phyloP scores from a whole-genome alignment of 35 echinoderm and acorn worm genomes.

The Apostichopus japonicus region DNA sequence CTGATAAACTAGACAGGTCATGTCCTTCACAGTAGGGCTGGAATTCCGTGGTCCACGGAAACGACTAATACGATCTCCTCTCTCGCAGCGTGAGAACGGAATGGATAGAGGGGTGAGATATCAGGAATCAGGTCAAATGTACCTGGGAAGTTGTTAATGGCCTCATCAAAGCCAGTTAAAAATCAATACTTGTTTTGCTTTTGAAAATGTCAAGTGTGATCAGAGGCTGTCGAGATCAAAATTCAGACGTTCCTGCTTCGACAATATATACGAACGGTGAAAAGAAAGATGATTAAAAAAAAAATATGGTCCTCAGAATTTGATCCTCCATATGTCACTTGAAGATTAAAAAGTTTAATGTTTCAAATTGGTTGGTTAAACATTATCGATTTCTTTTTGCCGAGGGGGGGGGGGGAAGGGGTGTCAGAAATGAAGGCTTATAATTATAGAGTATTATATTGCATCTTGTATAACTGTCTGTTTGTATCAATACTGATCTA shows the following conservation, averaged over 20 bases:
- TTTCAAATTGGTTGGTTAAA: neutral
- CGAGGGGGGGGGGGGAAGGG: neutral
- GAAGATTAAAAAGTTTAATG: neutral
- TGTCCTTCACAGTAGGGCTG: slow-evolving; percentile 17
- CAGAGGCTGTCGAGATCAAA: neutral
- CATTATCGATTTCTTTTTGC: neutral
- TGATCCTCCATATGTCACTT: neutral
- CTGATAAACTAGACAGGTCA: neutral
- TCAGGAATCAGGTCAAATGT: slow-evolving; percentile 23
- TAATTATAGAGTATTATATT: no score
- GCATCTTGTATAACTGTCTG: neutral
- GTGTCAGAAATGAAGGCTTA: neutral
- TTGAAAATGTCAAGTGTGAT: neutral
- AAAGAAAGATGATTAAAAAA: neutral
- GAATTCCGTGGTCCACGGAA: slow-evolving; percentile 32
- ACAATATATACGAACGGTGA: no score
- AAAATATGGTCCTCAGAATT: neutral
- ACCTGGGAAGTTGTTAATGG: slow-evolving; percentile 23
- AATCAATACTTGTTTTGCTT: neutral
- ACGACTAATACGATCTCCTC: slow-evolving; percentile 26
- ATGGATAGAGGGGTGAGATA: neutral
- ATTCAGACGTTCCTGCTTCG: no score
- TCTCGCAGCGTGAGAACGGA: neutral
- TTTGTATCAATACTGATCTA: neutral
- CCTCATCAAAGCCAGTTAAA: slow-evolving; percentile 23